Conservation (phyloP, 2,797 vertebrate species). For the Etheostoma nigrum region DNA sequence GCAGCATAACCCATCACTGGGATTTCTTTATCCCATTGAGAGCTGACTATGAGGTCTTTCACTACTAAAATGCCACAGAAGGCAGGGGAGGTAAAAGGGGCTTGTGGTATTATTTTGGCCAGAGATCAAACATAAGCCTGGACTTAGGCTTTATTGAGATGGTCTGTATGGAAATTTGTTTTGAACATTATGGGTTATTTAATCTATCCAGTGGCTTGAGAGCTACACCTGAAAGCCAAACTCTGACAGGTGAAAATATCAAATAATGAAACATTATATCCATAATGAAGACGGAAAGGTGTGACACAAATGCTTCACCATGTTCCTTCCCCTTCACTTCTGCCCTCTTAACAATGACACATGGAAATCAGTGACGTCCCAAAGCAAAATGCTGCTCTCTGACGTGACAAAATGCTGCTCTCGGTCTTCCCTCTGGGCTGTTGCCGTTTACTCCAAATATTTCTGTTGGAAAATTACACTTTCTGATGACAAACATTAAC, state of each 20-base stretch:
- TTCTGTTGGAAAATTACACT: neutral
- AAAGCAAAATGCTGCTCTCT: neutral
- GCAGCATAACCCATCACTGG: conserved; percentile 47
- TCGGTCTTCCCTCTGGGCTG: too few species aligned
- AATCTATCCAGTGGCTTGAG: conserved; percentile 7
- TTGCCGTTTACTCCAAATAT: neutral
- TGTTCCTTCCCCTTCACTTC: neutral
- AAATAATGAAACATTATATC: conserved; percentile 1
- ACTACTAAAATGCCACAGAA: conserved; percentile 35
- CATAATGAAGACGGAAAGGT: neutral
- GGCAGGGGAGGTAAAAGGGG: conserved; percentile 13
- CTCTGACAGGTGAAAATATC: neutral
- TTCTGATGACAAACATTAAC: neutral
- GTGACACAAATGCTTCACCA: neutral
- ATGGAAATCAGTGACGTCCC: neutral
- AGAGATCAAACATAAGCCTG: conserved; percentile 36
- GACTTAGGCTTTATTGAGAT: conserved; percentile 23
- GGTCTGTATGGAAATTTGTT: conserved; percentile 13
- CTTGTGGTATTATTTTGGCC: conserved; percentile 33
- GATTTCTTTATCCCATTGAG: conserved; percentile 55
- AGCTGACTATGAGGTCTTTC: conserved; percentile 33
- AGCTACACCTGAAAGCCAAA: neutral
- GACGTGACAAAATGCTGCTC: too few species aligned
- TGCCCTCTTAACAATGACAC: neutral
- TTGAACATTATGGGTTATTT: conserved; percentile 11